Evolutionary conservation across 2,113 vertebrate species (phyloP).

Genomic region (Scomber japonicus): DNA sequence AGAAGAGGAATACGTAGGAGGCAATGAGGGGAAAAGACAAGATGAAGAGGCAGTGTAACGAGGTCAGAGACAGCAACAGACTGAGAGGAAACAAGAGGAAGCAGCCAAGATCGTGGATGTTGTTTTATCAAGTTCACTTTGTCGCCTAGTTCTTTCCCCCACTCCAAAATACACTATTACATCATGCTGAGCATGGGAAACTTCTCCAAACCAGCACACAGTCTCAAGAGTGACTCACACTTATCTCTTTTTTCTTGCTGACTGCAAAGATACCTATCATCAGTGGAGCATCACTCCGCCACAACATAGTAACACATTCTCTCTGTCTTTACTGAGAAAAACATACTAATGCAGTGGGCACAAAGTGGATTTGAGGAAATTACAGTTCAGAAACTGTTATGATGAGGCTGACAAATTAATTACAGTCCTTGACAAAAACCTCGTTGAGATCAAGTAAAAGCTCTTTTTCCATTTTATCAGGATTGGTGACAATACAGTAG

Average conservation of each 20-base stretch:
- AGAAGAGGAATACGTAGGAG: slow-evolving; percentile 29
- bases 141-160: slow-evolving; percentile 72
- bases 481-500: slow-evolving; percentile 48
- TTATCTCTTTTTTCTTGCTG: slow-evolving; percentile 51
- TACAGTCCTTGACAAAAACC: slow-evolving; percentile 17
- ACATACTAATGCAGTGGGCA: background rate
- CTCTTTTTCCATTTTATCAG: slow-evolving; percentile 11
- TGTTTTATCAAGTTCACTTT: slow-evolving; percentile 82
- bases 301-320: slow-evolving; percentile 15
- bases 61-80: slow-evolving; percentile 73
- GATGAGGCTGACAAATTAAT: slow-evolving; percentile 14
- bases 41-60: slow-evolving; percentile 51
- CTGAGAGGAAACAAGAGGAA: slow-evolving; percentile 78
- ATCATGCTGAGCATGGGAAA: slow-evolving; percentile 83
- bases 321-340: slow-evolving; percentile 32
- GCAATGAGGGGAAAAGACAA: slow-evolving; percentile 34
- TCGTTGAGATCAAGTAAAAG: background rate
- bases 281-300: slow-evolving; percentile 36
- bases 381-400: slow-evolving; percentile 20
- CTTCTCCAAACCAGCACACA: slow-evolving; percentile 50
- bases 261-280: slow-evolving; percentile 58
- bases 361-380: slow-evolving; percentile 7
- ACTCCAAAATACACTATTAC: slow-evolving; percentile 85
- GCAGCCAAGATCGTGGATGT: slow-evolving; percentile 75
- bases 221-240: slow-evolving; percentile 31